Conservation (phyloP, 2,888 invertebrate genomes). For the Drosophila nigritarsus region DNA sequence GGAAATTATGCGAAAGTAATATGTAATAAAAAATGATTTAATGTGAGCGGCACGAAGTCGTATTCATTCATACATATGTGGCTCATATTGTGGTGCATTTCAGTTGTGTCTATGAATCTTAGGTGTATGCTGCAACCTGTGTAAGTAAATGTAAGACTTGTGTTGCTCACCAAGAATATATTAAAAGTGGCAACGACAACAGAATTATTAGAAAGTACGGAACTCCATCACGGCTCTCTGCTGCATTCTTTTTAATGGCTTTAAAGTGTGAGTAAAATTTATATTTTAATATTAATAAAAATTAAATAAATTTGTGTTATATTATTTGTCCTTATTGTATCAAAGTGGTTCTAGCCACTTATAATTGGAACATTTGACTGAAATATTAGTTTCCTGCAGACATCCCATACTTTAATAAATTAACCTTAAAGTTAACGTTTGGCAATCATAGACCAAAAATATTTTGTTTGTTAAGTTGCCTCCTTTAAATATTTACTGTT, state of each 20-base stretch:
- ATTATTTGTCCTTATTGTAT: not conserved
- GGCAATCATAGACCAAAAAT: not conserved
- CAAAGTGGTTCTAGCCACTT: not conserved
- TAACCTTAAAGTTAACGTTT: not conserved
- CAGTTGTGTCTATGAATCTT: not conserved
- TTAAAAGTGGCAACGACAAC: constrained; percentile 1
- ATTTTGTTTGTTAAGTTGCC: not conserved
- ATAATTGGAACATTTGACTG: not conserved
- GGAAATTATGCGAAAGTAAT: constrained; percentile 74
- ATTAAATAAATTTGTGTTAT: not conserved
- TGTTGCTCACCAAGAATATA: constrained; percentile 18
- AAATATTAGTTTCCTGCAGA: not conserved
- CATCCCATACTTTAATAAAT: not conserved
- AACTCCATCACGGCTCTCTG: not conserved
- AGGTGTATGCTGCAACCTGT: not conserved
- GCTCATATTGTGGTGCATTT: constrained; percentile 26
- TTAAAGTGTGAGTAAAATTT: not conserved
- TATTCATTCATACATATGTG: constrained; percentile 35
- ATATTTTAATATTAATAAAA: not conserved
- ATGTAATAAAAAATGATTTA: constrained; percentile 69
- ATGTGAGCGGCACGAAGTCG: constrained; percentile 25
- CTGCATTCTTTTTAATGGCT: not conserved
- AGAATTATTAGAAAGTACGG: not conserved
- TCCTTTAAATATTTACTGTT: not conserved
- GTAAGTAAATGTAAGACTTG: constrained; percentile 36